Evolutionary conservation across 1,140 invertebrate genomes (phyloP).

Genomic region (Bombus waltoni): DNA sequence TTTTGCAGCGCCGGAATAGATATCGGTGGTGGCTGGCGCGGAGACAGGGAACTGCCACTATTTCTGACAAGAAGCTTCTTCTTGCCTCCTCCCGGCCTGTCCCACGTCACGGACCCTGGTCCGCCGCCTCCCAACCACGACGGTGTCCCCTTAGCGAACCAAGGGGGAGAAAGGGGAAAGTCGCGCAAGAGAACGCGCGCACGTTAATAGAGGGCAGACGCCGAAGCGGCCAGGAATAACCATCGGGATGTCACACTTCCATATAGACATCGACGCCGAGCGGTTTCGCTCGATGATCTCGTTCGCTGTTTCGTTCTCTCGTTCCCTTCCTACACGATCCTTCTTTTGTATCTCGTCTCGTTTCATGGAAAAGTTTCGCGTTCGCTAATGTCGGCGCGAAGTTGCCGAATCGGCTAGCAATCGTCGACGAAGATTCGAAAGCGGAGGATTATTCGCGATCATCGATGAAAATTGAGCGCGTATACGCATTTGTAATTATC

Average conservation of each 20-base stretch:
- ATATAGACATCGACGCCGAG: constrained; percentile 75
- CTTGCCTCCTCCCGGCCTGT: constrained; percentile 22
- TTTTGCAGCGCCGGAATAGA: constrained; percentile 83
- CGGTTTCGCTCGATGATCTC: constrained; percentile 69
- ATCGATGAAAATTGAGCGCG: too few species aligned
- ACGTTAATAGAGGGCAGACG: constrained; percentile 77
- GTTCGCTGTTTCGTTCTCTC: constrained; percentile 7
- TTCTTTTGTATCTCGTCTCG: not conserved
- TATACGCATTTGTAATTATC: too few species aligned
- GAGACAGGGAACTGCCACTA: constrained; percentile 82
- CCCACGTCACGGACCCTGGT: constrained; percentile 44
- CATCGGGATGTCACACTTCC: constrained; percentile 82
- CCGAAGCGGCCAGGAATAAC: constrained; percentile 80
- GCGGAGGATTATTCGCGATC: too few species aligned
- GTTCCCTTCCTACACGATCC: too few species aligned
- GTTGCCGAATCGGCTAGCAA: not conserved
- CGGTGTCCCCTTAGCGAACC: constrained; percentile 45
- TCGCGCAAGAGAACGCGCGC: constrained; percentile 52
- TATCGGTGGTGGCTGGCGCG: constrained; percentile 80
- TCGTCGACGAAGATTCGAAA: not conserved
- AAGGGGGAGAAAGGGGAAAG: constrained; percentile 61
- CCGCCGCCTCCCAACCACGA: constrained; percentile 47
- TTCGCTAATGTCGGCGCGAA: not conserved
- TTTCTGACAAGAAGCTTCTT: constrained; percentile 79
- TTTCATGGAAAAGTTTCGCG: not conserved